phyloP scores from a whole-genome alignment of 2,888 invertebrate species.

The Eurois occulta region DNA sequence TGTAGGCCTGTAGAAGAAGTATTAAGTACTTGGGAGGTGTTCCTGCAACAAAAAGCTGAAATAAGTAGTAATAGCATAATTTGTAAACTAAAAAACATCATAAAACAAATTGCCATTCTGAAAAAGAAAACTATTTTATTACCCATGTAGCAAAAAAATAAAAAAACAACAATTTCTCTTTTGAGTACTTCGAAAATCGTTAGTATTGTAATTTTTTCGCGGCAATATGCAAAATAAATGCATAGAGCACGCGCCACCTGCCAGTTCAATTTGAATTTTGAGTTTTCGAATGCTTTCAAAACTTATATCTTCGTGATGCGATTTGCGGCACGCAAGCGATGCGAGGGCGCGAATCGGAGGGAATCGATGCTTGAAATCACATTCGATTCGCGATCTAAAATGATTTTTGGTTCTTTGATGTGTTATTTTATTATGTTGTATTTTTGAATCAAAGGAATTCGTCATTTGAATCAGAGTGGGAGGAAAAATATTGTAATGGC shows the following conservation, averaged over 20 bases:
- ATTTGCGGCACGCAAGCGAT: constrained; percentile 74
- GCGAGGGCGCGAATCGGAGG: constrained; percentile 74
- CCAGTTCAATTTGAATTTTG: constrained; percentile 74
- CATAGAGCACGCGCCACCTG: constrained; percentile 72
- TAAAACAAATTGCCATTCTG: background rate
- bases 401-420: constrained; percentile 76
- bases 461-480: background rate
- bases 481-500: background rate
- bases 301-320: constrained; percentile 74
- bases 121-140: background rate
- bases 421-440: constrained; percentile 53
- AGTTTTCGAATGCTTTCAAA: constrained; percentile 78
- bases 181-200: constrained; percentile 5
- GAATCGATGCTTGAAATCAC: constrained; percentile 78
- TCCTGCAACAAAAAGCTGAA: background rate
- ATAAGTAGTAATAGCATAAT: background rate
- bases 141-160: background rate
- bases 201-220: constrained; percentile 52
- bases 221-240: constrained; percentile 66
- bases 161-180: constrained; percentile 17
- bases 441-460: constrained; percentile 21
- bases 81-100: background rate
- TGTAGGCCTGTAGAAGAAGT: background rate
- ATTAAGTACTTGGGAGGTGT: background rate
- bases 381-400: constrained; percentile 78